phyloP scores from a whole-genome alignment of 2,797 vertebrate genomes.

The Eulemur coronatus region DNA sequence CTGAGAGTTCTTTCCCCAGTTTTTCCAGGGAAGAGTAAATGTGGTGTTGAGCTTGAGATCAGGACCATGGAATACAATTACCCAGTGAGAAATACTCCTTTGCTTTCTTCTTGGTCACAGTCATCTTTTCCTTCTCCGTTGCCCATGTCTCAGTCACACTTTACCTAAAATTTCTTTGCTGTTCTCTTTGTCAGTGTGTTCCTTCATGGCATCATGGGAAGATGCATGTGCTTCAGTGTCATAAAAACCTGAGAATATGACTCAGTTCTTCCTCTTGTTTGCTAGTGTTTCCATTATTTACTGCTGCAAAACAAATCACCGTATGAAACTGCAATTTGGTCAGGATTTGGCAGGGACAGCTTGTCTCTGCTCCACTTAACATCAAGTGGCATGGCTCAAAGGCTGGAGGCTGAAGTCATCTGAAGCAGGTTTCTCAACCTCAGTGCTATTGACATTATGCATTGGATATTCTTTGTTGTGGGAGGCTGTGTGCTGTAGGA shows the following conservation, averaged over 20 bases:
- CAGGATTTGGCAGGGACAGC: slow-evolving; percentile 42
- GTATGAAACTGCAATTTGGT: slow-evolving; percentile 1
- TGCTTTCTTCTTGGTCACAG: not conserved
- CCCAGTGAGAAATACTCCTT: not conserved
- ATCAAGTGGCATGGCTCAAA: not conserved
- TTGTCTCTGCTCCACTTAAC: slow-evolving; percentile 14
- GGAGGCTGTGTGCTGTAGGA: not conserved
- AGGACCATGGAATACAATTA: not conserved
- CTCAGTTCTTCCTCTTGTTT: slow-evolving; percentile 42
- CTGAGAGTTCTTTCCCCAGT: not conserved
- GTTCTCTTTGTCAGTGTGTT: not conserved
- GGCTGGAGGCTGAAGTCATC: not conserved
- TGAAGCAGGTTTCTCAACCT: not conserved
- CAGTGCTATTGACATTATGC: not conserved
- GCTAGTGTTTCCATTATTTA: slow-evolving; percentile 24
- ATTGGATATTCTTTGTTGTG: not conserved
- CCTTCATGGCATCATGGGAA: not conserved
- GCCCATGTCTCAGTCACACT: not conserved
- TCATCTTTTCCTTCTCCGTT: not conserved
- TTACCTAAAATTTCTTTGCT: not conserved
- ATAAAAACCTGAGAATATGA: slow-evolving; percentile 8
- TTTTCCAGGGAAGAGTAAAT: not conserved
- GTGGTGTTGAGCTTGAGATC: not conserved
- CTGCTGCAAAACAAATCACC: slow-evolving; percentile 23
- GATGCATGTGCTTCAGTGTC: not conserved